phyloP scores from a whole-genome alignment of 2,888 invertebrate genomes.

The Linnaemya tessellans region DNA sequence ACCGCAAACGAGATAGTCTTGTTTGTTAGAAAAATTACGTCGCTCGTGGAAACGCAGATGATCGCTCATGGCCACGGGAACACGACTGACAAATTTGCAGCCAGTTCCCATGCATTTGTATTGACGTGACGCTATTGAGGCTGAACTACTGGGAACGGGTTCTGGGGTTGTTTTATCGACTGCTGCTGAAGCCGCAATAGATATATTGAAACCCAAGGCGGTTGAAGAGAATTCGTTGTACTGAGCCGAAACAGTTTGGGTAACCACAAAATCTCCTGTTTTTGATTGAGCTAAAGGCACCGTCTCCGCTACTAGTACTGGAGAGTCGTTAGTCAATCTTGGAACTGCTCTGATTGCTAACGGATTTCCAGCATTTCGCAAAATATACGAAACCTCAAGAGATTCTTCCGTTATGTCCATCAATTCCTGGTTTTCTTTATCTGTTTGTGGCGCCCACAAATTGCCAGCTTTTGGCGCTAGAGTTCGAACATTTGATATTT shows the following conservation, averaged over 20 bases:
- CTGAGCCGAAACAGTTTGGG: conserved; percentile 76
- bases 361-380: conserved; percentile 57
- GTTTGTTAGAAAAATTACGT: conserved; percentile 74
- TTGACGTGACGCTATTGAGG: conserved; percentile 58
- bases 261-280: conserved; percentile 73
- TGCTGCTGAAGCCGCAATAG: conserved; percentile 67
- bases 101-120: conserved; percentile 78
- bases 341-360: conserved; percentile 41
- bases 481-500: conserved; percentile 73
- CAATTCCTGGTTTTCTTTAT: conserved; percentile 67
- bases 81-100: conserved; percentile 77
- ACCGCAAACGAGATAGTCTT: conserved; percentile 77
- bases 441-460: conserved; percentile 70
- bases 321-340: conserved; percentile 64
- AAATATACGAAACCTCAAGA: conserved; percentile 67
- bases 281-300: conserved; percentile 73
- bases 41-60: conserved; percentile 78
- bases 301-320: conserved; percentile 73
- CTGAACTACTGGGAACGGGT: background rate
- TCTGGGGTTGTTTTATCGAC: background rate
- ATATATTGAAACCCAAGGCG: conserved; percentile 74
- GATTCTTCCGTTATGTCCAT: conserved; percentile 63
- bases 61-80: conserved; percentile 77
- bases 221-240: conserved; percentile 73
- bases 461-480: conserved; percentile 49